These are phyloP conservation scores for Trichonephila inaurata DNA, from an alignment of 1,140 invertebrate species.

Conservation along the genomic window DNA sequence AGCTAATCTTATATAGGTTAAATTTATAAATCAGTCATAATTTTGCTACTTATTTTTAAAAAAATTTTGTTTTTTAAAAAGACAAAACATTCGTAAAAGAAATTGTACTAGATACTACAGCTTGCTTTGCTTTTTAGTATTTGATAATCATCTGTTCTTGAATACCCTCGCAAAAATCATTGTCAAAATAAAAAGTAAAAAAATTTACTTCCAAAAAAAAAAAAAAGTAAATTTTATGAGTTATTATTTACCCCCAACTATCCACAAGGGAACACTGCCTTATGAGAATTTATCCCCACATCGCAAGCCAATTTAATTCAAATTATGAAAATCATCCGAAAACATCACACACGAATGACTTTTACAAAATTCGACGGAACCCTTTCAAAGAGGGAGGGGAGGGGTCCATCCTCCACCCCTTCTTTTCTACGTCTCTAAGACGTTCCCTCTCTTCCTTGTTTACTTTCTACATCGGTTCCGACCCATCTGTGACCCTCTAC, in stretches of 20 bases:
- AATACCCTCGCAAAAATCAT: background rate
- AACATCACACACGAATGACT: conserved; percentile 43
- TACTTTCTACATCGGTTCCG: conserved; percentile 22
- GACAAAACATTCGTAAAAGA: background rate
- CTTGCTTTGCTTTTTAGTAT: background rate
- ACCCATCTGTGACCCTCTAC: conserved; percentile 45
- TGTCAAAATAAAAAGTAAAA: background rate
- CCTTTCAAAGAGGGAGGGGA: background rate
- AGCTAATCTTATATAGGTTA: no score
- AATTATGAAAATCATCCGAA: conserved; percentile 43
- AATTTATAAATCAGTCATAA: no score
- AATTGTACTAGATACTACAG: background rate
- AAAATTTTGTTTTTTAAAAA: background rate
- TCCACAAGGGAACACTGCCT: background rate
- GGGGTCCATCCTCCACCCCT: background rate
- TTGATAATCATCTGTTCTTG: background rate
- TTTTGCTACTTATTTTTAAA: no score
- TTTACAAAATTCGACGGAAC: conserved; percentile 20
- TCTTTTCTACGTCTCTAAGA: background rate
- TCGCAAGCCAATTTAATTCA: conserved; percentile 44
- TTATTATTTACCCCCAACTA: background rate
- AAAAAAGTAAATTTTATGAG: conserved; percentile 11
- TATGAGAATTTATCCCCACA: background rate
- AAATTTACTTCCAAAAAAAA: background rate
- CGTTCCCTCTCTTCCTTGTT: conserved; percentile 17